A percentile compares a stretch with the other conserved stretches of the same genome.
These are phyloP conservation scores for Helicoverpa armigera DNA, from an alignment of 1,140 invertebrate species.

Conservation along the genomic window DNA sequence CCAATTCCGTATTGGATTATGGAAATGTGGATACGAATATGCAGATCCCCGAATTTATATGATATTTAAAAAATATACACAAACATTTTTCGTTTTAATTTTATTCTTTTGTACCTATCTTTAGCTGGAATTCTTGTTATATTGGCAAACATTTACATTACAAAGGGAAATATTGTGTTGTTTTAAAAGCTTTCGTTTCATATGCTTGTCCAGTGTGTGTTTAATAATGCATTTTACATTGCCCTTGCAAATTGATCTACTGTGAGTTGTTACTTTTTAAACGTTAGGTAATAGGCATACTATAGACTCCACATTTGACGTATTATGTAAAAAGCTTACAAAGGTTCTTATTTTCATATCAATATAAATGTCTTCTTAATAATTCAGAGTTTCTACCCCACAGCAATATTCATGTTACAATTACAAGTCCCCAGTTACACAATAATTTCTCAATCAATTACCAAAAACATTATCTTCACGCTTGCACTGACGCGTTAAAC, in stretches of 20 bases:
- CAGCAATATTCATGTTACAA: too few species aligned
- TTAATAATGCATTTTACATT: too few species aligned
- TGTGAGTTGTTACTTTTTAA: too few species aligned
- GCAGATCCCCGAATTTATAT: constrained; percentile 5
- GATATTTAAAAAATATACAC: not conserved
- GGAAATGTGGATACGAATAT: constrained; percentile 33
- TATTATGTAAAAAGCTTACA: too few species aligned
- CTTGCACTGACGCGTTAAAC: not conserved
- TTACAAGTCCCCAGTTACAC: not conserved
- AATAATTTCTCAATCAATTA: not conserved
- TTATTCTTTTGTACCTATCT: too few species aligned
- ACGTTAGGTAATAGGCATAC: too few species aligned
- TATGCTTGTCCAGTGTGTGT: too few species aligned
- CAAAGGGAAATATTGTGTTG: not conserved
- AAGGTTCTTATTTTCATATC: too few species aligned
- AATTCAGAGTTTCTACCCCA: too few species aligned
- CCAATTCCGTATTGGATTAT: constrained; percentile 37
- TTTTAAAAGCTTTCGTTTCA: not conserved
- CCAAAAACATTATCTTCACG: not conserved
- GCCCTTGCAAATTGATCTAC: too few species aligned
- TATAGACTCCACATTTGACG: too few species aligned
- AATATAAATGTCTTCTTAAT: too few species aligned
- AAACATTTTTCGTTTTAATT: not conserved
- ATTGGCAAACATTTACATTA: not conserved
- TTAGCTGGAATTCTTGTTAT: not conserved